phyloP scores from a whole-genome alignment of 1,140 invertebrate species.

The Lepeophtheirus salmonis region DNA sequence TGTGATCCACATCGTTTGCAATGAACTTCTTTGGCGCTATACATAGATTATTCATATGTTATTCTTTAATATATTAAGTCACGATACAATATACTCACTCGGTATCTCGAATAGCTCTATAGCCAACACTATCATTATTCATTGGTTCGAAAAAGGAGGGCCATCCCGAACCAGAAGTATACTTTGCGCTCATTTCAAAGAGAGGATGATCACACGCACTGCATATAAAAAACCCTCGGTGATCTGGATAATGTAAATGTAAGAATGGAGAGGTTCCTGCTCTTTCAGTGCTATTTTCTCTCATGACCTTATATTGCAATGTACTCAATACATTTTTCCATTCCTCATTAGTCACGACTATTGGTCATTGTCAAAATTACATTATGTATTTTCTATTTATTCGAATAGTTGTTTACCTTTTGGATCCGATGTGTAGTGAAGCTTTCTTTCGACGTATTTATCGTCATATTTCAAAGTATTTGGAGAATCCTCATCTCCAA shows the following conservation, averaged over 20 bases:
- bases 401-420: no score
- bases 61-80: slow-evolving; percentile 19
- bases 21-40: slow-evolving; percentile 33
- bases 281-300: slow-evolving; percentile 10
- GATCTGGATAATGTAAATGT: background rate
- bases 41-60: slow-evolving; percentile 26
- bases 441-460: no score
- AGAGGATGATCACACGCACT: background rate
- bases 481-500: no score
- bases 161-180: slow-evolving; percentile 33
- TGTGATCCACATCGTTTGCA: slow-evolving; percentile 37
- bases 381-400: no score
- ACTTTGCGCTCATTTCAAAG: slow-evolving; percentile 25
- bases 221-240: background rate
- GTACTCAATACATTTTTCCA: slow-evolving; percentile 16
- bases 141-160: slow-evolving; percentile 34
- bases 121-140: slow-evolving; percentile 8
- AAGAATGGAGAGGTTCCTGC: background rate
- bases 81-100: no score
- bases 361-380: no score
- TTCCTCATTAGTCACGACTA: slow-evolving; percentile 14
- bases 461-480: no score
- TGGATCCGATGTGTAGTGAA: no score
- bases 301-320: slow-evolving; percentile 15
- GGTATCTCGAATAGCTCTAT: no score